Evolutionary conservation across 2,888 invertebrate genomes (phyloP).

Genomic region (Andrena bucephala): DNA sequence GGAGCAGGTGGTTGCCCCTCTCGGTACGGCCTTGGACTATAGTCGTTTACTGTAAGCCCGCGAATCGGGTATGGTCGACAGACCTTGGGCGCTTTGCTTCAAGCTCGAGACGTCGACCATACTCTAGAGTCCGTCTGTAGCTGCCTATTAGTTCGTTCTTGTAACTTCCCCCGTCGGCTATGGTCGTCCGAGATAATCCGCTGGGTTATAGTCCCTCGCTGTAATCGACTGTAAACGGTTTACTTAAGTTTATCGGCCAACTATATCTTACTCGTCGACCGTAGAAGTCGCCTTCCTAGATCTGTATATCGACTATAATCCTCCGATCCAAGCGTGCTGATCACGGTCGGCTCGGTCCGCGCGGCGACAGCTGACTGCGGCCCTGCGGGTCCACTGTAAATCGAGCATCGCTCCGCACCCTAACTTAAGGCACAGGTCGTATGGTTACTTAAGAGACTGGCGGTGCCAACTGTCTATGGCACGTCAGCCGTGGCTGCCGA

Average conservation of each 20-base stretch:
- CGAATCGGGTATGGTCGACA: constrained; percentile 25
- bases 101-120: neutral
- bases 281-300: neutral
- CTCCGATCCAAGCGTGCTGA: neutral
- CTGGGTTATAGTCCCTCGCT: constrained; percentile 1
- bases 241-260: neutral
- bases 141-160: neutral
- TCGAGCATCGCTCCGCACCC: too few species aligned
- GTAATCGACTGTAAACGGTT: neutral
- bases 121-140: constrained; percentile 1
- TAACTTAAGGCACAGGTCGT: too few species aligned
- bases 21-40: constrained; percentile 46
- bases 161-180: constrained; percentile 6
- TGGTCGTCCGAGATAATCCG: constrained; percentile 6
- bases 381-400: too few species aligned
- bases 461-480: too few species aligned
- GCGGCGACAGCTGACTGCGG: neutral
- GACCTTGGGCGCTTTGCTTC: neutral
- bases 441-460: too few species aligned
- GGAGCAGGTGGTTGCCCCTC: constrained; percentile 62
- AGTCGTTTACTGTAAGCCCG: constrained; percentile 16
- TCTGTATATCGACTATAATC: constrained; percentile 3
- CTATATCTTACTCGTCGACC: neutral
- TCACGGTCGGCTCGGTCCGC: constrained; percentile 9
- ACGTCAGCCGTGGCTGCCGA: too few species aligned